These are phyloP conservation scores for Tipula lateralis DNA, from an alignment of 2,888 invertebrate genomes.

Conservation along the genomic window DNA sequence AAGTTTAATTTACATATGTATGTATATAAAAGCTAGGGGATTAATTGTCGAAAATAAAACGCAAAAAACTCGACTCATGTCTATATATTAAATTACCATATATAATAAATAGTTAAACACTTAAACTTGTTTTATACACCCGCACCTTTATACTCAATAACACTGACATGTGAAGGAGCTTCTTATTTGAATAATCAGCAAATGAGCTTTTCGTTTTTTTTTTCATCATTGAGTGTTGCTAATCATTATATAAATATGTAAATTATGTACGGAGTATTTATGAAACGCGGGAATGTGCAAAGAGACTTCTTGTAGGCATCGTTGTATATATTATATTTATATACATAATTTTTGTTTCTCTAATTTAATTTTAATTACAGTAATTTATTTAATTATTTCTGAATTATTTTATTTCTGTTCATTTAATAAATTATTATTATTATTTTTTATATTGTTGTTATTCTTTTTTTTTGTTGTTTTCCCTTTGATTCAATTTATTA, in stretches of 20 bases:
- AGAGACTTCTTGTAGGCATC: background rate
- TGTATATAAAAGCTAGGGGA: background rate
- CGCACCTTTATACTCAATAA: background rate
- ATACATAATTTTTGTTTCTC: background rate
- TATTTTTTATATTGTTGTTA: background rate
- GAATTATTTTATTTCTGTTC: background rate
- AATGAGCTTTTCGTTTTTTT: background rate
- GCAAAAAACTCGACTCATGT: background rate
- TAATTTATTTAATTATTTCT: background rate
- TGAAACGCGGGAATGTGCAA: background rate
- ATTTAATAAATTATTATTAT: background rate
- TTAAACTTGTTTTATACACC: background rate
- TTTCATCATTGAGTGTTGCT: background rate
- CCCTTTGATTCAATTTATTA: constrained; percentile 12
- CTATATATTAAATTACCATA: background rate
- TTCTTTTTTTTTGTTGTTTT: background rate
- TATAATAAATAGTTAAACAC: background rate
- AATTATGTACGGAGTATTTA: background rate
- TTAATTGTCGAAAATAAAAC: background rate
- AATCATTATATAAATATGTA: background rate
- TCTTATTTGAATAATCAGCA: background rate
- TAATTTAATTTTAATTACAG: background rate
- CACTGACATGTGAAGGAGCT: background rate
- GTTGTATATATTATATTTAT: background rate
- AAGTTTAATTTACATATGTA: background rate